These are phyloP conservation scores for Euphydryas editha DNA, from an alignment of 2,888 invertebrate genomes.

Conservation along the genomic window DNA sequence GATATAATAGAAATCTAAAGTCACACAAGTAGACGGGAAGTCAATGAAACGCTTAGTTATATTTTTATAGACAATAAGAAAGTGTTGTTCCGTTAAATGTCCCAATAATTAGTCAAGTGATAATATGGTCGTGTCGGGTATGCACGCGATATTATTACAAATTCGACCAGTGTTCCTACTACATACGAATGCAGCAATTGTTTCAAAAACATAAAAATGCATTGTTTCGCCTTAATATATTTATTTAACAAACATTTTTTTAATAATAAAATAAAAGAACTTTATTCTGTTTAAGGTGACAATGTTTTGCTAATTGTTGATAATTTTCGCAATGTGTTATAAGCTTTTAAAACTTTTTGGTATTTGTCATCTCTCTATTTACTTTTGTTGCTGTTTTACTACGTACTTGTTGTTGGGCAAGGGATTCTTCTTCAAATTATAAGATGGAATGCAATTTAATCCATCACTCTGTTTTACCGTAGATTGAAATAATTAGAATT, in stretches of 20 bases:
- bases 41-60: slow-evolving; percentile 16
- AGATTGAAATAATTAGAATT: too few species aligned
- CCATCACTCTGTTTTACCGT: too few species aligned
- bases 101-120: slow-evolving; percentile 51
- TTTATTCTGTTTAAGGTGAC: too few species aligned
- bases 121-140: slow-evolving; percentile 4
- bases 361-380: too few species aligned
- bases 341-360: too few species aligned
- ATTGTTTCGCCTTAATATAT: slow-evolving; percentile 3
- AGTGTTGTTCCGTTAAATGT: slow-evolving; percentile 64
- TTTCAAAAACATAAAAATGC: slow-evolving; percentile 24
- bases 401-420: too few species aligned
- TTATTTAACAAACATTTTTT: neutral
- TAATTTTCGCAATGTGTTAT: too few species aligned
- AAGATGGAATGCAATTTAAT: too few species aligned
- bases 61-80: slow-evolving; percentile 53
- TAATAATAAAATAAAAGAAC: neutral
- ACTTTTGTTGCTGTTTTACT: too few species aligned
- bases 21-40: neutral
- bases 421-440: too few species aligned
- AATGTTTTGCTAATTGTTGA: too few species aligned
- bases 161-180: slow-evolving; percentile 29
- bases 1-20: neutral
- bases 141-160: slow-evolving; percentile 42
- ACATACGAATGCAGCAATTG: slow-evolving; percentile 26